phyloP scores from a whole-genome alignment of 2,113 vertebrate genomes.

The Stegastes partitus region DNA sequence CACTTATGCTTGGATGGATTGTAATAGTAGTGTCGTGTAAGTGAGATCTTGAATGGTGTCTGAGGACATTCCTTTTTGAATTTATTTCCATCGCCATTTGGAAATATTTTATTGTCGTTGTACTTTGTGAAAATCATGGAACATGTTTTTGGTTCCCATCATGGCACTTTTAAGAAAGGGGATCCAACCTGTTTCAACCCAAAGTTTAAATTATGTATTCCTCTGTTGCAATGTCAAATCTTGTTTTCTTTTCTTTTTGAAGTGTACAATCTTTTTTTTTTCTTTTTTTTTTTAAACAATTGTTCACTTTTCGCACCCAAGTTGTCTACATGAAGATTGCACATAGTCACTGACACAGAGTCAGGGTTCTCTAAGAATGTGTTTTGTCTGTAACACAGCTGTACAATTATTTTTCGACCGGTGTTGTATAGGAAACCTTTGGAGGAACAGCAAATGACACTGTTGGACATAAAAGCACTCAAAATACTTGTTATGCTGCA shows the following conservation, averaged over 20 bases:
- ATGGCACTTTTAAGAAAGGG: constrained; percentile 68
- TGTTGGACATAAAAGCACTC: constrained; percentile 65
- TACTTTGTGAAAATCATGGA: constrained; percentile 63
- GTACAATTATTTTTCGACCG: constrained; percentile 52
- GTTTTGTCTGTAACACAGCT: constrained; percentile 65
- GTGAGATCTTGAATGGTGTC: constrained; percentile 39
- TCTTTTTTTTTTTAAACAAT: constrained; percentile 32
- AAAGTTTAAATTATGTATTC: constrained; percentile 59
- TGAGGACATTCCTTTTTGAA: constrained; percentile 42
- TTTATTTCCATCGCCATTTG: constrained; percentile 49
- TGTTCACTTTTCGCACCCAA: constrained; percentile 39
- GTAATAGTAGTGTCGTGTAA: constrained; percentile 11
- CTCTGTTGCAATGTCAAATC: constrained; percentile 50
- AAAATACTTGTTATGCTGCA: constrained; percentile 73
- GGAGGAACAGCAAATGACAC: constrained; percentile 46
- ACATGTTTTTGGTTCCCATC: constrained; percentile 44
- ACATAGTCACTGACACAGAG: constrained; percentile 61
- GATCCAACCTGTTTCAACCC: constrained; percentile 53
- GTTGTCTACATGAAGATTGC: constrained; percentile 66
- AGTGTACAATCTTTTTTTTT: constrained; percentile 36
- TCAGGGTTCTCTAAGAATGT: constrained; percentile 59
- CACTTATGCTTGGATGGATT: constrained; percentile 47
- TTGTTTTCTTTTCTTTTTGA: constrained; percentile 19
- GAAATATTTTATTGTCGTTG: constrained; percentile 47
- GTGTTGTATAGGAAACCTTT: constrained; percentile 47